Evolutionary conservation across 2,888 invertebrate genomes (phyloP).

Genomic region (Ophion ellenae): DNA sequence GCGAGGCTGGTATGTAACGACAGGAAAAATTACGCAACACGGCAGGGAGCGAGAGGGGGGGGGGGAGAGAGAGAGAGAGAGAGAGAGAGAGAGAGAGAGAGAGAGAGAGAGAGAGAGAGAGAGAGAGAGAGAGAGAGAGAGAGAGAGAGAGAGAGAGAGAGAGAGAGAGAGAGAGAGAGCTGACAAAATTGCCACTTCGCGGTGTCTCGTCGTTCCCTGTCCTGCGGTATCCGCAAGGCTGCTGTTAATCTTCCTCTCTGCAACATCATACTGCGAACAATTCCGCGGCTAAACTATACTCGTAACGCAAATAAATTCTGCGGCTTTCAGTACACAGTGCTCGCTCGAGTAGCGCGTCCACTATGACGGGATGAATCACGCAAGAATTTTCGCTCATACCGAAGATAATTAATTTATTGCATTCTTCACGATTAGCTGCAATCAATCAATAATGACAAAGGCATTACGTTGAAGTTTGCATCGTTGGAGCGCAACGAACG

Average conservation of each 20-base stretch:
- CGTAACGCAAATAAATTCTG: conserved; percentile 54
- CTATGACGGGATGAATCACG: conserved; percentile 30
- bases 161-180: conserved; percentile 10
- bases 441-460: too few species aligned
- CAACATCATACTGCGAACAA: conserved; percentile 38
- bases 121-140: conserved; percentile 12
- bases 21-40: conserved; percentile 45
- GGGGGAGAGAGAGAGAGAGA: neutral
- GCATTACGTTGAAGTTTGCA: too few species aligned
- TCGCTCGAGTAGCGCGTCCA: neutral
- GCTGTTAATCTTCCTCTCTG: conserved; percentile 45
- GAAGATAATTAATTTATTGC: too few species aligned
- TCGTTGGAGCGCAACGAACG: too few species aligned
- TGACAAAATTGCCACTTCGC: conserved; percentile 58
- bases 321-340: conserved; percentile 33
- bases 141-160: neutral
- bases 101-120: conserved; percentile 8
- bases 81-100: conserved; percentile 4
- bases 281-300: conserved; percentile 25
- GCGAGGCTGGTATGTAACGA: conserved; percentile 19
- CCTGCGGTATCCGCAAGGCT: conserved; percentile 9
- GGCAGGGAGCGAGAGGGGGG: neutral
- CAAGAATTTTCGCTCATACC: conserved; percentile 10
- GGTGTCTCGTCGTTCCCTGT: conserved; percentile 33
- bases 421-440: too few species aligned